Percentiles rank a stretch among this genome's conserved stretches.
phyloP scores from a whole-genome alignment of 2,888 invertebrate genomes.

The Peribatodes rhomboidaria region DNA sequence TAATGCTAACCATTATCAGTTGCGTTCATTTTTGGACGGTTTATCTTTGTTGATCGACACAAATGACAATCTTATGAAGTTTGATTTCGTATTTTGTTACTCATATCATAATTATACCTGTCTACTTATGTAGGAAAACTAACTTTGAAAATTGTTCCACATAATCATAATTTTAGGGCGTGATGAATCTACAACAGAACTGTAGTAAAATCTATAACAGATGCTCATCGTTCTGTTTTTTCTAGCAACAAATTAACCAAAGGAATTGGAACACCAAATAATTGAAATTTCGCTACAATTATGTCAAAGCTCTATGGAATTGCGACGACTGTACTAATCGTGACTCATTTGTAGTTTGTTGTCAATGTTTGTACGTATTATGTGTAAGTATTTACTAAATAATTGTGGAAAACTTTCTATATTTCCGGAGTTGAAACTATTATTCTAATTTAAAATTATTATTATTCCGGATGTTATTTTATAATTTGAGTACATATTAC shows the following conservation, averaged over 20 bases:
- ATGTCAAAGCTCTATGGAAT: slow-evolving; percentile 74
- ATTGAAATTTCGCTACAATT: background rate
- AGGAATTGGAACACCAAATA: background rate
- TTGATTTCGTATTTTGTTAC: background rate
- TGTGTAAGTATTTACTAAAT: slow-evolving; percentile 78
- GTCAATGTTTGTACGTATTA: slow-evolving; percentile 81
- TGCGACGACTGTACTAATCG: slow-evolving; percentile 83
- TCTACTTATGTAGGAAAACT: background rate
- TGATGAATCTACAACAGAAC: background rate
- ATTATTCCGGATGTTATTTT: slow-evolving; percentile 13
- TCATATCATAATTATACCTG: background rate
- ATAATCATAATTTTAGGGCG: background rate
- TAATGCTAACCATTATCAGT: background rate
- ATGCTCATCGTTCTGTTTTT: slow-evolving; percentile 51
- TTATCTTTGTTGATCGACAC: background rate
- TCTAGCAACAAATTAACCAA: background rate
- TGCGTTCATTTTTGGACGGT: background rate
- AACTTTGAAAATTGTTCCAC: too few species aligned
- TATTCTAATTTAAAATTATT: too few species aligned
- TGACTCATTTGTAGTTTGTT: slow-evolving; percentile 84
- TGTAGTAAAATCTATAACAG: slow-evolving; percentile 37
- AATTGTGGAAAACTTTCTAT: slow-evolving; percentile 75
- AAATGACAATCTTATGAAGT: too few species aligned
- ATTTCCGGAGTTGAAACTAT: slow-evolving; percentile 73
- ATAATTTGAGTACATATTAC: background rate